Percentiles rank a stretch among this genome's conserved stretches.
These are phyloP conservation scores for Microtus montanus DNA, from an alignment of 2,113 vertebrate genomes.

Conservation along the genomic window DNA sequence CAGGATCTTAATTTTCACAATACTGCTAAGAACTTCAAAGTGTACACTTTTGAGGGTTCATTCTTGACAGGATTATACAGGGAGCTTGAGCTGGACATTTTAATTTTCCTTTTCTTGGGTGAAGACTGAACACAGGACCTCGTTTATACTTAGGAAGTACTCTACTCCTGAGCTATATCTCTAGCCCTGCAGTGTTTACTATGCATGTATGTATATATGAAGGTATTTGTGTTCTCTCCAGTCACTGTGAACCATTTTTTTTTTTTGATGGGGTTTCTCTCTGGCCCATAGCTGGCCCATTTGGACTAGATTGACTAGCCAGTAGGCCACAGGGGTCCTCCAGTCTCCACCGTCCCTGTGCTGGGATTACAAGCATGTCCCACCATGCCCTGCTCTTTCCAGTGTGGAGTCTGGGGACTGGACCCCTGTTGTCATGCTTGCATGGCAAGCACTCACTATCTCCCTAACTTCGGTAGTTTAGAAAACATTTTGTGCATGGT, in stretches of 20 bases:
- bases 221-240: neutral
- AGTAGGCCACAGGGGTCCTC: neutral
- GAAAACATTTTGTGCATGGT: neutral
- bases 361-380: too few species aligned
- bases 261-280: neutral
- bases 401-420: neutral
- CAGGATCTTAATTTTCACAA: neutral
- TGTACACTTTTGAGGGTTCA: neutral
- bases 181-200: neutral
- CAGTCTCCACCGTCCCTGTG: neutral
- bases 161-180: neutral
- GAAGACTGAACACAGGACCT: neutral
- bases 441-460: neutral
- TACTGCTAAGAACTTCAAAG: neutral
- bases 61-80: neutral
- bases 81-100: neutral
- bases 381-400: neutral
- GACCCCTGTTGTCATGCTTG: neutral
- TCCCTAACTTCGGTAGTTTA: neutral
- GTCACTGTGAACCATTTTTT: neutral
- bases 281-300: neutral
- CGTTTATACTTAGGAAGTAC: neutral
- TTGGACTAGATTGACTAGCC: neutral
- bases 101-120: neutral
- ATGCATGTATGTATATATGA: neutral